These are phyloP conservation scores for Campoletis raptor DNA, from an alignment of 2,888 invertebrate genomes.

Conservation along the genomic window DNA sequence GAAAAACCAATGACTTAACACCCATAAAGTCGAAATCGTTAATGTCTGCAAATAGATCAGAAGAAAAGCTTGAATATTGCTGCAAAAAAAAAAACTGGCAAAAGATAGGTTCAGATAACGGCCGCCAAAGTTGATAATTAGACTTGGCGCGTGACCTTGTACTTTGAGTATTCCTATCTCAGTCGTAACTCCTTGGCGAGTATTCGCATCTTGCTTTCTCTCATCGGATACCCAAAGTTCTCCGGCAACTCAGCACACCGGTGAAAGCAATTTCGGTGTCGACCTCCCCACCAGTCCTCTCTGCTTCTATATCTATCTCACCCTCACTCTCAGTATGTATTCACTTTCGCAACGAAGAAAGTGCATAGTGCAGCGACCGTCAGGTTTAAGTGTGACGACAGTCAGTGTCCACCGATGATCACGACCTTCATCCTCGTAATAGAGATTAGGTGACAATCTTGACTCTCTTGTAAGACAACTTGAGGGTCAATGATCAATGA, in stretches of 20 bases:
- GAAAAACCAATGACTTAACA: background rate
- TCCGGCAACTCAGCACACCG: constrained; percentile 80
- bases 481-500: background rate
- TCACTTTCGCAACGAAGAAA: constrained; percentile 78
- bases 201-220: constrained; percentile 61
- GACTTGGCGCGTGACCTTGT: constrained; percentile 84
- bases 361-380: constrained; percentile 79
- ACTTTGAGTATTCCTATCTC: constrained; percentile 75
- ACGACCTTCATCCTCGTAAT: background rate
- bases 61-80: background rate
- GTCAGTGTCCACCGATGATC: constrained; percentile 39
- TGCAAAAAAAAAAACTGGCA: constrained; percentile 7
- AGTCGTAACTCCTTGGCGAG: constrained; percentile 57
- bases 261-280: constrained; percentile 83
- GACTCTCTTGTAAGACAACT: background rate
- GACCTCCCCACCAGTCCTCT: constrained; percentile 75
- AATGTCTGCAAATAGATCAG: background rate
- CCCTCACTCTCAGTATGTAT: constrained; percentile 69
- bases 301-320: constrained; percentile 63
- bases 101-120: constrained; percentile 8
- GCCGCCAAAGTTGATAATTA: constrained; percentile 83
- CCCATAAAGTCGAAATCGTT: background rate
- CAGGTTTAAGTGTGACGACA: constrained; percentile 1
- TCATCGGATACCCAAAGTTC: constrained; percentile 83
- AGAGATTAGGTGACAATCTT: constrained; percentile 13